Base-by-base conservation (phyloP, 2,888 invertebrate genomes). In the Caenorhabditis virilis region DNA sequence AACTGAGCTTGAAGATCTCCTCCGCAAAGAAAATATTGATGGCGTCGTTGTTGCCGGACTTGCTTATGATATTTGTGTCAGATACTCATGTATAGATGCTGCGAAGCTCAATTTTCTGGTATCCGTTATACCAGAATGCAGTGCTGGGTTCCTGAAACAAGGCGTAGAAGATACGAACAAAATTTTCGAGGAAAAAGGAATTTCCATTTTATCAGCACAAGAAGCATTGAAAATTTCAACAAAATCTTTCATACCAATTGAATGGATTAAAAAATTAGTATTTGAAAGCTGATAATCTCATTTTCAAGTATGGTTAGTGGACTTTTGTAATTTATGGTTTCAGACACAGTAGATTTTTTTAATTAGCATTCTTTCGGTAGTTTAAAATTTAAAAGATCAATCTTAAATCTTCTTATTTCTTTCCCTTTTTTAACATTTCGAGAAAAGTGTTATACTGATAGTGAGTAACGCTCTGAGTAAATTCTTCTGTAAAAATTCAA, bases 1-100 rank as follows among this genome's bases (percentile, higher is more conserved):
- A 83, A 95, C 95, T 4, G 89, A 90, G 13, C 87, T 95, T 39
- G 89, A 90, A 82, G 88, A 89, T 7, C 90, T 93, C 83, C 87
- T 95, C 59, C 89, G 90, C 62, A 86, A 89, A 84, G 89, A 90
- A 78, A 89, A 89, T 54, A 90, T 92, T 48, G 92, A 93, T 3
- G 94, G 95, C 84, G 91, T 95, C 73, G 94, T 92, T 84, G 90
- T 94, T 42, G 94, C 94, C 83, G 95, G 95, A 0, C 86, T 95
- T 61, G 95, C 95, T 0, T 93, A 92, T 82, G 95, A 95, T 84
- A 91, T 94, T 39, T 95, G 95, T 84, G 95, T 95, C 15, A 83
- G 62, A 7, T 68, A 60, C 47, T 75, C 77, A 1, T 59, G 70
- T 36, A 52, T 68, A n/a, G 62, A 63, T 26, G 62, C 62, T 1